Evolutionary conservation across 2,888 invertebrate species (phyloP).

Genomic region (Apamea anceps): DNA sequence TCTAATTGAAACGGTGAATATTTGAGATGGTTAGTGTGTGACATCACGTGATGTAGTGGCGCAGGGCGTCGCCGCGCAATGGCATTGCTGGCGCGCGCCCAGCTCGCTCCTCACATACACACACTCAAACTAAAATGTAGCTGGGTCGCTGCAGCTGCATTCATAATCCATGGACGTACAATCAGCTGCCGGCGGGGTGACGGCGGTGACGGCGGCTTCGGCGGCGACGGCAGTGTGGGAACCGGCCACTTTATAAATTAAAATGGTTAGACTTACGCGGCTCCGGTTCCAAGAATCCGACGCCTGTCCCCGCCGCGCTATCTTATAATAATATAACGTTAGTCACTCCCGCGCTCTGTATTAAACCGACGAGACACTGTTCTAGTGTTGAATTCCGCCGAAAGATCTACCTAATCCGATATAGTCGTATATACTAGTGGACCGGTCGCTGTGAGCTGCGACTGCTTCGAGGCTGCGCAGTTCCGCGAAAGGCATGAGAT

Average conservation of each 20-base stretch:
- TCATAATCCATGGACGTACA: constrained; percentile 19
- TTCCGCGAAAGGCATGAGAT: constrained; percentile 75
- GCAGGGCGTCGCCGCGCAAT: constrained; percentile 59
- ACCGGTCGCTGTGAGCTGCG: constrained; percentile 23
- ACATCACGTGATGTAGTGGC: constrained; percentile 68
- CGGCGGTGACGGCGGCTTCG: neutral
- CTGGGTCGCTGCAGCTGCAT: constrained; percentile 39
- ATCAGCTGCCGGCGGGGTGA: neutral
- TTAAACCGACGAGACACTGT: constrained; percentile 56
- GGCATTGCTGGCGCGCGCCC: constrained; percentile 74
- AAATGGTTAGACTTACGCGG: constrained; percentile 18
- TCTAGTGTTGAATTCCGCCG: constrained; percentile 62
- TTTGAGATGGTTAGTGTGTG: constrained; percentile 72
- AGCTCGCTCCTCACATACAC: constrained; percentile 61
- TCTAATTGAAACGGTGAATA: constrained; percentile 80
- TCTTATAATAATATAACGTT: constrained; percentile 54
- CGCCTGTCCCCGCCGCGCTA: constrained; percentile 33
- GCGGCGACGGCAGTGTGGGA: constrained; percentile 45
- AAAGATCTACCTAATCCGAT: constrained; percentile 43
- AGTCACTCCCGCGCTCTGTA: constrained; percentile 59
- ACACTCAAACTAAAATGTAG: constrained; percentile 34
- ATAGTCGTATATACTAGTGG: constrained; percentile 25
- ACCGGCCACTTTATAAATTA: constrained; percentile 28
- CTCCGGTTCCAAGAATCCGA: constrained; percentile 50
- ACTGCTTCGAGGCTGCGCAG: constrained; percentile 33